A percentile compares a stretch with the other conserved stretches of the same genome.
Conservation (phyloP, 2,797 vertebrate genomes). For the Gastrophryne carolinensis region DNA sequence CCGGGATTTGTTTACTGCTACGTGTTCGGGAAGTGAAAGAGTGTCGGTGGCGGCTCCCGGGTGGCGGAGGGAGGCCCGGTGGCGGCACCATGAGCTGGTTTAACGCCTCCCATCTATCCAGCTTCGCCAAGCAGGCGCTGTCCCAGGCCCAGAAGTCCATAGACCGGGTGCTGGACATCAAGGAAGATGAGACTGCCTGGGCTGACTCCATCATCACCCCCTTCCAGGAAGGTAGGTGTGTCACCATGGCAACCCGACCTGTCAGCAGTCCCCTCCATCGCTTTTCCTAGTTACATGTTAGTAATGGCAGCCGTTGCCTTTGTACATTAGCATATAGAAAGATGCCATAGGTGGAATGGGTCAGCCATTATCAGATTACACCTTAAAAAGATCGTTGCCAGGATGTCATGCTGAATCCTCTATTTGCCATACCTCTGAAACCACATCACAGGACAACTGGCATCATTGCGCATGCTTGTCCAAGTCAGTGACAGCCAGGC, state of each 20-base stretch:
- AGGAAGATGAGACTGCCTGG: conserved; percentile 84
- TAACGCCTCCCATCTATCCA: conserved; percentile 93
- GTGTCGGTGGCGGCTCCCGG: neutral
- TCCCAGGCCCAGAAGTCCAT: conserved; percentile 97
- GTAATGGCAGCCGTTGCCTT: too few relatives aligned
- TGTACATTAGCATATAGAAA: too few relatives aligned
- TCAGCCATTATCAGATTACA: too few relatives aligned
- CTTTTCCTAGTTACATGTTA: too few relatives aligned
- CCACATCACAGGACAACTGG: too few relatives aligned
- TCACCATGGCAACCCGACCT: neutral
- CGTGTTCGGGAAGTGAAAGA: conserved; percentile 44
- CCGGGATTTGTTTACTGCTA: conserved; percentile 44
- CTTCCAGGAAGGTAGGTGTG: conserved; percentile 72
- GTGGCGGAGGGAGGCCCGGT: neutral
- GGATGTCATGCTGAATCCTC: too few relatives aligned
- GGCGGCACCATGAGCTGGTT: conserved; percentile 89
- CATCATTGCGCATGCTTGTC: too few relatives aligned
- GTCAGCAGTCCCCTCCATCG: neutral
- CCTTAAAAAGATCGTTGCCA: too few relatives aligned
- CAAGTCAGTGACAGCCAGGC: too few relatives aligned
- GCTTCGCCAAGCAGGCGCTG: conserved; percentile 96
- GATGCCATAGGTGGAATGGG: too few relatives aligned
- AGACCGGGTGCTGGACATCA: conserved; percentile 94
- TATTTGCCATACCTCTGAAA: too few relatives aligned
- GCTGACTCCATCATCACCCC: conserved; percentile 72